These are phyloP conservation scores for Forbesichthys agassizii DNA, from an alignment of 2,113 vertebrate species.

Conservation along the genomic window DNA sequence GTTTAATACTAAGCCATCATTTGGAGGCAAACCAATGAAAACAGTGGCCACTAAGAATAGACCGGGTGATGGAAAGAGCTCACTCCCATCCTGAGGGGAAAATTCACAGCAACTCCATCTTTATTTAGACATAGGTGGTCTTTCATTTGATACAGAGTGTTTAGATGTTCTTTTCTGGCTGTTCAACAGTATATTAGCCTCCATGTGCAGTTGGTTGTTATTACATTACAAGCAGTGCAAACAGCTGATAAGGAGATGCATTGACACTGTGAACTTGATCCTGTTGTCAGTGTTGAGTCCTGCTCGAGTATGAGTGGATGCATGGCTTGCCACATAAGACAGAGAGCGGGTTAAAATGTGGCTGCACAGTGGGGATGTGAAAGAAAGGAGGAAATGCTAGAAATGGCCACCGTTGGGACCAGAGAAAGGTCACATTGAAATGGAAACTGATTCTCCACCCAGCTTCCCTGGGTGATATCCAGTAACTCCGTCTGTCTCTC, in stretches of 20 bases:
- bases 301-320: conserved; percentile 76
- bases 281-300: conserved; percentile 75
- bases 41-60: conserved; percentile 76
- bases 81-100: conserved; percentile 70
- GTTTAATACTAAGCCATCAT: conserved; percentile 69
- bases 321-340: conserved; percentile 70
- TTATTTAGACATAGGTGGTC: conserved; percentile 61
- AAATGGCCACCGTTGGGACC: conserved; percentile 63
- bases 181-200: conserved; percentile 57
- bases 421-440: conserved; percentile 81
- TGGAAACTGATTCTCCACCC: conserved; percentile 83
- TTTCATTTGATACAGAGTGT: conserved; percentile 54
- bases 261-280: conserved; percentile 74
- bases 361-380: conserved; percentile 67
- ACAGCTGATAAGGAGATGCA: conserved; percentile 74
- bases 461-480: conserved; percentile 82
- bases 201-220: conserved; percentile 42
- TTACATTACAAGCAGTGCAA: conserved; percentile 59
- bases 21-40: conserved; percentile 58
- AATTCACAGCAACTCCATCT: conserved; percentile 55
- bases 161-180: conserved; percentile 56
- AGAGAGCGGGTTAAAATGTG: conserved; percentile 67
- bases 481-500: conserved; percentile 84
- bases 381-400: conserved; percentile 66
- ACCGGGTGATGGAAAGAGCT: conserved; percentile 67